Evolutionary conservation across 35 echinoderm and acorn worm genomes (phyloP).

Genomic region (Acanthaster planci): DNA sequence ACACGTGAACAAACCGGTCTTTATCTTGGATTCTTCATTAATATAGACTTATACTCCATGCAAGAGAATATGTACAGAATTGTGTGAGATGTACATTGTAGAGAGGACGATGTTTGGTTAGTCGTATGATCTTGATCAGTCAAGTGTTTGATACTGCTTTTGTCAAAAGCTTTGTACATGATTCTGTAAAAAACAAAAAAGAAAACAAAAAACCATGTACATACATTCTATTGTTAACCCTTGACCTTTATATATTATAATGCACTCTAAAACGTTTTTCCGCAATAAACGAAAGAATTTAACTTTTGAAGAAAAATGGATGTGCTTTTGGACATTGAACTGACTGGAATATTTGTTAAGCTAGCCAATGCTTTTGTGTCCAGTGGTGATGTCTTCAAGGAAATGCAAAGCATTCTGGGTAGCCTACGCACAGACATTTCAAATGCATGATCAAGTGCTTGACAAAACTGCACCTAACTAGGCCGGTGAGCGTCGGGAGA

Average conservation of each 20-base stretch:
- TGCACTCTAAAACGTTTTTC: conserved; percentile 16
- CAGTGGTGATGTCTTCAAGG: not conserved
- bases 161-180: conserved; percentile 13
- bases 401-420: not conserved
- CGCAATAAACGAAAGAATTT: conserved; percentile 25
- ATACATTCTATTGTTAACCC: conserved; percentile 19
- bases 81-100: not conserved
- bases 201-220: conserved; percentile 6
- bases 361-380: no score
- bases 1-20: no score
- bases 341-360: no score
- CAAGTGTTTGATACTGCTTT: not conserved
- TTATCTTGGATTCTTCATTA: not conserved
- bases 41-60: not conserved
- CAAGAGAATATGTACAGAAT: not conserved
- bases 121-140: not conserved
- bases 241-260: conserved; percentile 10
- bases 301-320: conserved; percentile 20
- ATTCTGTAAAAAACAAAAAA: conserved; percentile 25
- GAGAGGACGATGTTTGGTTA: not conserved
- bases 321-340: no score
- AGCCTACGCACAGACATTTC: not conserved
- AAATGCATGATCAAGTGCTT: not conserved
- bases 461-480: not conserved
- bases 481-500: not conserved